phyloP scores from a whole-genome alignment of 2,797 vertebrate species.

The Merluccius polli region DNA sequence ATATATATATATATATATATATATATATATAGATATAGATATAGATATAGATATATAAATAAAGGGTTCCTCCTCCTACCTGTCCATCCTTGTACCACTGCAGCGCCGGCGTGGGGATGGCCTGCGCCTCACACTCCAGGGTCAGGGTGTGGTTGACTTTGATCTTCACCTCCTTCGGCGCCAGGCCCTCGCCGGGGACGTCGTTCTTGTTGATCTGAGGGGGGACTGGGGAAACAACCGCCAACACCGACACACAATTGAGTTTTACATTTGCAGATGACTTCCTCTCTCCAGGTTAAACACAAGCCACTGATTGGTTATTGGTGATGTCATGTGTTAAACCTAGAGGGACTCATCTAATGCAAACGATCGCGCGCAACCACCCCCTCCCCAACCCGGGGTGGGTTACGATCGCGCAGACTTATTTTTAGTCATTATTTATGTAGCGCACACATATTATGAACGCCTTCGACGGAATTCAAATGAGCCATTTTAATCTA shows the following conservation, averaged over 20 bases:
- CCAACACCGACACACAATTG: neutral
- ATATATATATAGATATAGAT: too few relatives aligned
- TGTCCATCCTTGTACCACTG: slow-evolving; percentile 97
- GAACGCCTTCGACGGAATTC: too few relatives aligned
- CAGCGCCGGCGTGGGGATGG: slow-evolving; percentile 81
- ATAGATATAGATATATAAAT: too few relatives aligned
- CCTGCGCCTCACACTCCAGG: slow-evolving; percentile 88
- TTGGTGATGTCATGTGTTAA: neutral
- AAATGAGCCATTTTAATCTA: too few relatives aligned
- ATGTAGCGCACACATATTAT: too few relatives aligned
- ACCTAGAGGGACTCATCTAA: too few relatives aligned
- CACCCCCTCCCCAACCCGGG: too few relatives aligned
- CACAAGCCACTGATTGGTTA: neutral
- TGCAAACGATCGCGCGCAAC: too few relatives aligned
- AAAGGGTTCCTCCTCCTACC: too few relatives aligned
- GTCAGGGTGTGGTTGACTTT: slow-evolving; percentile 88
- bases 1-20: too few relatives aligned
- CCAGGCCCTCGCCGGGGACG: slow-evolving; percentile 75
- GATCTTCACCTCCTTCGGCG: slow-evolving; percentile 90
- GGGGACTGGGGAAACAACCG: slow-evolving; percentile 76
- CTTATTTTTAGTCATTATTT: too few relatives aligned
- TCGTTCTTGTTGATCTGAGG: slow-evolving; percentile 89
- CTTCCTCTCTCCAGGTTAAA: neutral
- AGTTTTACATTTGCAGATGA: neutral
- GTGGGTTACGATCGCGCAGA: too few relatives aligned